Conservation (phyloP, 2,888 invertebrate genomes). For the Galeopsomyia nigrocyanea region DNA sequence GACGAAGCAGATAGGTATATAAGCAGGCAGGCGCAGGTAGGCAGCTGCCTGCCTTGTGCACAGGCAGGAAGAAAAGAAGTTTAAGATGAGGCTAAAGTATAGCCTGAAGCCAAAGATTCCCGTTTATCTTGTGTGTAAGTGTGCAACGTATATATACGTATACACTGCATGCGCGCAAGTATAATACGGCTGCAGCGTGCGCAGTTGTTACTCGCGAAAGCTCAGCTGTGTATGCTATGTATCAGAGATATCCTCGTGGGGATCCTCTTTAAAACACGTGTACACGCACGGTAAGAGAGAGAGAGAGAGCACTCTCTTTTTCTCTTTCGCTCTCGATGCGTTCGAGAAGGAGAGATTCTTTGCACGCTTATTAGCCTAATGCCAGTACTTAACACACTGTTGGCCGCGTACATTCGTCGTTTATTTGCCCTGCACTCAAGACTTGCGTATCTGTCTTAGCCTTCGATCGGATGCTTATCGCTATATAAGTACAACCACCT, state of each 20-base stretch:
- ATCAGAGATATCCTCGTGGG: too few relatives aligned
- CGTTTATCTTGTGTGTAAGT: slow-evolving; percentile 53
- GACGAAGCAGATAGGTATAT: slow-evolving; percentile 5
- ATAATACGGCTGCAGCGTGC: slow-evolving; percentile 11
- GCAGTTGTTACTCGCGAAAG: neutral
- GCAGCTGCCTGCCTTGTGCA: too few relatives aligned
- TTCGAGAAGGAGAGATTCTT: slow-evolving; percentile 50
- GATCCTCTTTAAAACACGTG: slow-evolving; percentile 5
- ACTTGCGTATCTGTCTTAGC: neutral
- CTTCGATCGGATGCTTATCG: slow-evolving; percentile 4
- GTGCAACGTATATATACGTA: neutral
- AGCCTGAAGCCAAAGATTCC: slow-evolving; percentile 44
- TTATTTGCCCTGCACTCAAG: slow-evolving; percentile 55
- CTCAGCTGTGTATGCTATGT: too few relatives aligned
- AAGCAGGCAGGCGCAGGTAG: neutral
- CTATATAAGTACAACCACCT: neutral
- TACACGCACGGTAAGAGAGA: neutral
- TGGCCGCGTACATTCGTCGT: slow-evolving; percentile 60
- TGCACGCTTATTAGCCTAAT: slow-evolving; percentile 68
- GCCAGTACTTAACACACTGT: slow-evolving; percentile 67
- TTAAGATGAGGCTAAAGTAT: slow-evolving; percentile 51
- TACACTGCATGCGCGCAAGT: neutral
- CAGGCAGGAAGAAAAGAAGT: slow-evolving; percentile 43
- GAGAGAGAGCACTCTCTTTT: too few relatives aligned
- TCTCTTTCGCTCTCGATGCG: too few relatives aligned